phyloP scores from a whole-genome alignment of 2,113 vertebrate species.

The Vombatus ursinus region DNA sequence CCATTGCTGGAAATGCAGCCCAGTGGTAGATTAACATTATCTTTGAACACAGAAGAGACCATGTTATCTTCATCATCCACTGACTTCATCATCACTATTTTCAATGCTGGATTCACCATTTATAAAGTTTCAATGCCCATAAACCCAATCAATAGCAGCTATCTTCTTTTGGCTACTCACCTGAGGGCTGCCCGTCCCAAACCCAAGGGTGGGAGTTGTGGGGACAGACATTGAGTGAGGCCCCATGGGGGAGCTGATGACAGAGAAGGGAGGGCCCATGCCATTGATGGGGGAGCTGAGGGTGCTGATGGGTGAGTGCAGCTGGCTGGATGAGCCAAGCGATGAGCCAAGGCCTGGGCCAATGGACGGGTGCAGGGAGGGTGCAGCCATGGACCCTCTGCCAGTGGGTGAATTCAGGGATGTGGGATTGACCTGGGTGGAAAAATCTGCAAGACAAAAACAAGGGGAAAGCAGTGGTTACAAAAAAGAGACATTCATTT shows the following conservation, averaged over 20 bases:
- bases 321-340: constrained; percentile 89
- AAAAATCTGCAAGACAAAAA: constrained; percentile 88
- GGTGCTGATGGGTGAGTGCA: constrained; percentile 96
- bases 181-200: constrained; percentile 95
- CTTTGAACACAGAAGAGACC: not conserved
- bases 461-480: not conserved
- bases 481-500: rapidly evolving
- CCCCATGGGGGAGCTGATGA: constrained; percentile 98
- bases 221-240: constrained; percentile 92
- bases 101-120: not conserved
- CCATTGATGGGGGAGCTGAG: constrained; percentile 96
- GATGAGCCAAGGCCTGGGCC: constrained; percentile 89
- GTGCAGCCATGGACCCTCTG: constrained; percentile 92
- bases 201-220: constrained; percentile 92
- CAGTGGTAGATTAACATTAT: not conserved
- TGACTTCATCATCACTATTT: not conserved
- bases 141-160: not conserved
- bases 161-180: constrained; percentile 79
- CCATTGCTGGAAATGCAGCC: not conserved
- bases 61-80: not conserved
- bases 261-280: constrained; percentile 96
- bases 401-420: constrained; percentile 91
- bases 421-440: constrained; percentile 90
- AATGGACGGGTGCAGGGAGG: constrained; percentile 88
- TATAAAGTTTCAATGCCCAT: not conserved